Evolutionary conservation across 2,113 vertebrate species (phyloP).

Genomic region (Galemys pyrenaicus): DNA sequence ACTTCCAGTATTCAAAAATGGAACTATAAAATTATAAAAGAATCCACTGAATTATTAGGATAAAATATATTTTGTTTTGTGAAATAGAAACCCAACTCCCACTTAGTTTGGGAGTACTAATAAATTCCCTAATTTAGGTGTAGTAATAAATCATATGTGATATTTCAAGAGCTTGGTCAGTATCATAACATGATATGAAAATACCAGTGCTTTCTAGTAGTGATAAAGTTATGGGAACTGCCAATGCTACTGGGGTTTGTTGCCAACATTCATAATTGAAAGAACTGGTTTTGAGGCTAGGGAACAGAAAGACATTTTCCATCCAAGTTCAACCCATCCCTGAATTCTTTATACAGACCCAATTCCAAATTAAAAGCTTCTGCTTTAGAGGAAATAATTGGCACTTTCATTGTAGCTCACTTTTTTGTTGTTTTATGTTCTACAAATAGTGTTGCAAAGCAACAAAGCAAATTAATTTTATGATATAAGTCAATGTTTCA

Average conservation of each 20-base stretch:
- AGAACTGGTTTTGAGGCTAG: neutral
- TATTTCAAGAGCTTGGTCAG: neutral
- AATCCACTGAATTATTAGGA: neutral
- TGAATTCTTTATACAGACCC: neutral
- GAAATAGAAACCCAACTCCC: neutral
- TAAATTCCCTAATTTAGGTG: neutral
- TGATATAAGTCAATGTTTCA: constrained; percentile 91
- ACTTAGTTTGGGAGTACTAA: neutral
- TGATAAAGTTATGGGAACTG: neutral
- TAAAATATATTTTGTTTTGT: neutral
- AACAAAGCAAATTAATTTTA: constrained; percentile 83
- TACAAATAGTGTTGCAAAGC: constrained; percentile 72
- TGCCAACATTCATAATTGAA: neutral
- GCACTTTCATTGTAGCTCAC: constrained; percentile 91
- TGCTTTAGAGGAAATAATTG: constrained; percentile 92
- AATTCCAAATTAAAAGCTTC: neutral
- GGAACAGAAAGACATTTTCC: constrained; percentile 20
- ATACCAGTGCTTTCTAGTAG: neutral
- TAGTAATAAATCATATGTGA: neutral
- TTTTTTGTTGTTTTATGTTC: constrained; percentile 88
- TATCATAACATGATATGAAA: neutral
- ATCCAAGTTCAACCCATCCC: neutral
- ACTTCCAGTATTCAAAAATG: neutral
- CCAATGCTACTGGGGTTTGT: neutral
- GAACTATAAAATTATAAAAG: neutral